phyloP scores from a whole-genome alignment of 1,140 invertebrate species.

The Macrosteles quadrilineatus region DNA sequence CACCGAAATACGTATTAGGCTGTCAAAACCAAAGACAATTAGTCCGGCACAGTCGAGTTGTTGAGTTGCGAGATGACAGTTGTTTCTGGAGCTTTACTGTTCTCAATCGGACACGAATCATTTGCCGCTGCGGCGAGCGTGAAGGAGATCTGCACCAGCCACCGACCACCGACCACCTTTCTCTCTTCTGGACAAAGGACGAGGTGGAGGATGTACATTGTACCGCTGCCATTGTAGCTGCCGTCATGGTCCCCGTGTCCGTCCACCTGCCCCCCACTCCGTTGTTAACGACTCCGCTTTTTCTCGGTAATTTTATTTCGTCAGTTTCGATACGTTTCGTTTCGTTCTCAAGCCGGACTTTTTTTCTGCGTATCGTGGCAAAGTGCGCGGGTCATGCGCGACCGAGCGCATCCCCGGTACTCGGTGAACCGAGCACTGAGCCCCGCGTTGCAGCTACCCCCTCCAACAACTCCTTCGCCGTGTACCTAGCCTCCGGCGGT shows the following conservation, averaged over 20 bases:
- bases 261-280: not conserved
- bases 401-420: conserved; percentile 41
- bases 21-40: too few species aligned
- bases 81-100: too few species aligned
- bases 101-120: too few species aligned
- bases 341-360: not conserved
- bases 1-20: too few species aligned
- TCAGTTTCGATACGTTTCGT: conserved; percentile 11
- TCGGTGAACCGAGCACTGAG: conserved; percentile 31
- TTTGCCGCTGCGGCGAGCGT: too few species aligned
- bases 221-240: not conserved
- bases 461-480: not conserved
- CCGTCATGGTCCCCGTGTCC: not conserved
- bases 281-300: conserved; percentile 1
- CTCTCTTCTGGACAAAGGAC: not conserved
- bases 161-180: too few species aligned
- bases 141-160: too few species aligned
- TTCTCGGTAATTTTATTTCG: conserved; percentile 24
- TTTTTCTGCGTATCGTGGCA: conserved; percentile 26
- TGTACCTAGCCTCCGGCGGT: not conserved
- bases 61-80: too few species aligned
- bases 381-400: conserved; percentile 38
- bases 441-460: too few species aligned
- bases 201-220: too few species aligned
- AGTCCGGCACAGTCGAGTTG: too few species aligned